Conservation (phyloP, 2,797 vertebrate genomes). For the Pangasius larnaudii region DNA sequence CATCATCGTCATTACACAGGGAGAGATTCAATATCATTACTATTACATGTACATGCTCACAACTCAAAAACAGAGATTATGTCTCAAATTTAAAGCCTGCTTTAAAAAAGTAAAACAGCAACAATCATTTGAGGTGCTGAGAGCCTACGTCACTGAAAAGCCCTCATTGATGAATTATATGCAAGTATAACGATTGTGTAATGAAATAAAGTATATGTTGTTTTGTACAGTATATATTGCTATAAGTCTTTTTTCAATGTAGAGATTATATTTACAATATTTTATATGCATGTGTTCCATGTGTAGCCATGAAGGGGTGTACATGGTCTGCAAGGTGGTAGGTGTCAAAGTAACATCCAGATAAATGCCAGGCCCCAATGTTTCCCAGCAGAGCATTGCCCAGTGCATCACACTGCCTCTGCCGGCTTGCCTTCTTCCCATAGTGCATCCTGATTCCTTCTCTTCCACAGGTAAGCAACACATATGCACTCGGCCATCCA, state of each 20-base stretch:
- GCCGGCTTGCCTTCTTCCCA: too few relatives aligned
- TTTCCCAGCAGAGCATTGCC: too few relatives aligned
- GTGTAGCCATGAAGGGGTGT: neutral
- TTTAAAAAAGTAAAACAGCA: neutral
- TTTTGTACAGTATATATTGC: neutral
- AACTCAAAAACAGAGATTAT: neutral
- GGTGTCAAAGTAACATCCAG: too few relatives aligned
- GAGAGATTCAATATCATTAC: neutral
- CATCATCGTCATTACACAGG: neutral
- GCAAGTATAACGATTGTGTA: neutral
- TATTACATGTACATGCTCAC: neutral
- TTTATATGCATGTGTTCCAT: neutral
- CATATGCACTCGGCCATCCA: too few relatives aligned
- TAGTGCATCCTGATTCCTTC: too few relatives aligned
- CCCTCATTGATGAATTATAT: neutral
- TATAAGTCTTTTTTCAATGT: neutral
- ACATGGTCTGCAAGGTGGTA: too few relatives aligned
- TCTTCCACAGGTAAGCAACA: too few relatives aligned
- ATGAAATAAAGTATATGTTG: neutral
- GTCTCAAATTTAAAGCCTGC: neutral
- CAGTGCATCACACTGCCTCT: too few relatives aligned
- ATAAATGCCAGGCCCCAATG: too few relatives aligned
- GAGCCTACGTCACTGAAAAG: neutral
- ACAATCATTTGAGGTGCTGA: neutral
- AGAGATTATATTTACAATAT: neutral